These are phyloP conservation scores for Diabrotica virgifera DNA, from an alignment of 1,140 invertebrate species.

Conservation along the genomic window DNA sequence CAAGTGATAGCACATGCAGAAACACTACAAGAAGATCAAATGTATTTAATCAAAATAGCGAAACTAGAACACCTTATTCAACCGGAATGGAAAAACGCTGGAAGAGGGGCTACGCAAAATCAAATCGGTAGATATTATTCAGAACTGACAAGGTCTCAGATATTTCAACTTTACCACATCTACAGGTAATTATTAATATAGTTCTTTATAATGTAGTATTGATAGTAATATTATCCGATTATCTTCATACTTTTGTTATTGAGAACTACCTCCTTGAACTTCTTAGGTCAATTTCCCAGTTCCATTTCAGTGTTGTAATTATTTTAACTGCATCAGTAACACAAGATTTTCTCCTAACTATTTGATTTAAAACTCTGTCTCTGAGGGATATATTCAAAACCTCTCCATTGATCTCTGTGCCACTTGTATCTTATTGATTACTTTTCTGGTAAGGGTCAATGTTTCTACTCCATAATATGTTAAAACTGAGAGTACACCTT, in stretches of 20 bases:
- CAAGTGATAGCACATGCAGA: slow-evolving; percentile 82
- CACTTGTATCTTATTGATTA: too few species aligned
- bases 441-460: too few species aligned
- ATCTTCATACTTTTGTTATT: slow-evolving; percentile 3
- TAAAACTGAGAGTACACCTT: too few species aligned
- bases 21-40: slow-evolving; percentile 81
- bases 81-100: slow-evolving; percentile 78
- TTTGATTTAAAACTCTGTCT: too few species aligned
- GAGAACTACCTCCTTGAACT: slow-evolving; percentile 7
- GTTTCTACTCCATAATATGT: too few species aligned
- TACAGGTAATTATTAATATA: slow-evolving; percentile 60
- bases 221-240: neutral
- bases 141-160: slow-evolving; percentile 69
- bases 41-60: slow-evolving; percentile 74
- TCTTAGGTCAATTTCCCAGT: too few species aligned
- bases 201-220: too few species aligned
- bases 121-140: slow-evolving; percentile 72
- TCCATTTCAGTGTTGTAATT: too few species aligned
- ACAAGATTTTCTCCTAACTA: too few species aligned
- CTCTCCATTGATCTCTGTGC: too few species aligned
- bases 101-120: slow-evolving; percentile 67
- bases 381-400: too few species aligned
- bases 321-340: too few species aligned
- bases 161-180: slow-evolving; percentile 73
- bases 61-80: slow-evolving; percentile 71